These are phyloP conservation scores for Pachyuromys duprasi DNA, from an alignment of 2,797 vertebrate genomes.

Conservation along the genomic window DNA sequence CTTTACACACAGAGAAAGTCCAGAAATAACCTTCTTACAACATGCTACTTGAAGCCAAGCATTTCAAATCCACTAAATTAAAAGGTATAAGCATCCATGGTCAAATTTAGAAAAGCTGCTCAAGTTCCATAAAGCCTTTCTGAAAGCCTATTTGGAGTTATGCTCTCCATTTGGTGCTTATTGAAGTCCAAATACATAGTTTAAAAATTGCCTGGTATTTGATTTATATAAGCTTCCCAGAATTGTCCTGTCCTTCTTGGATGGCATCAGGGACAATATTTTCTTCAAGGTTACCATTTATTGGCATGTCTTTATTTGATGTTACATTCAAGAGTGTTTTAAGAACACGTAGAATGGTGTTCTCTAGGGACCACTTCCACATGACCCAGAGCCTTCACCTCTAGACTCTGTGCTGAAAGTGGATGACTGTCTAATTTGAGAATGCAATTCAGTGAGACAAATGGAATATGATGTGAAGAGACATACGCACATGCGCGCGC, in stretches of 20 bases:
- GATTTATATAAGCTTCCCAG: slow-evolving; percentile 41
- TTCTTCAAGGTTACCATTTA: slow-evolving; percentile 30
- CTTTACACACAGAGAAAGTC: slow-evolving; percentile 74
- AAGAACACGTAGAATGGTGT: background rate
- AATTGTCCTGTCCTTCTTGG: slow-evolving; percentile 26
- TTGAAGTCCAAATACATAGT: slow-evolving; percentile 54
- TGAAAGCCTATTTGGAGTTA: slow-evolving; percentile 68
- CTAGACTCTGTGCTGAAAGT: background rate
- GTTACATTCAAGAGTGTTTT: background rate
- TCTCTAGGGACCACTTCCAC: background rate
- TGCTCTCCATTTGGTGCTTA: slow-evolving; percentile 61
- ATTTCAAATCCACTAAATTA: slow-evolving; percentile 80
- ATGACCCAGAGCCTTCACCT: background rate
- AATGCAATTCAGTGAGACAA: slow-evolving; percentile 15
- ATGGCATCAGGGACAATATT: background rate
- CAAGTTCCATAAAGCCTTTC: slow-evolving; percentile 76
- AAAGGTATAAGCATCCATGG: slow-evolving; percentile 74
- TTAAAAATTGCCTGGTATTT: slow-evolving; percentile 62
- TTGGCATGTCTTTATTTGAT: background rate
- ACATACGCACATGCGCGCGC: background rate
- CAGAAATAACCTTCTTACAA: slow-evolving; percentile 78
- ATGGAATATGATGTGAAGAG: background rate
- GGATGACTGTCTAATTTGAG: background rate
- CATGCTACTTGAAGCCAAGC: slow-evolving; percentile 78
- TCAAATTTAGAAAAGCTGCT: slow-evolving; percentile 79